phyloP scores from a whole-genome alignment of 2,113 vertebrate genomes.

The Antigone vipio region DNA sequence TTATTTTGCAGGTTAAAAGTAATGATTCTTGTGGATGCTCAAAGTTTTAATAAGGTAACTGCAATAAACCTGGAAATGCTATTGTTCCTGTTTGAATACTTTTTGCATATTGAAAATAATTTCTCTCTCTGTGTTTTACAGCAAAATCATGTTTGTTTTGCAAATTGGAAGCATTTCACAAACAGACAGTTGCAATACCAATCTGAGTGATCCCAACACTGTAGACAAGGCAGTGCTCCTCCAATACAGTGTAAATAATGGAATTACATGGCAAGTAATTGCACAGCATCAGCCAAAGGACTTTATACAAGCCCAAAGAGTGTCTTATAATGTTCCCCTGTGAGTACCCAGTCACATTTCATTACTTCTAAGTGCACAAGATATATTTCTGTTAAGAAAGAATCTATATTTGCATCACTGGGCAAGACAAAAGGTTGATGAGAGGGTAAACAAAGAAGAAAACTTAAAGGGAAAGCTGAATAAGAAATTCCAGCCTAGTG shows the following conservation, averaged over 20 bases:
- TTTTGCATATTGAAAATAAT: background rate
- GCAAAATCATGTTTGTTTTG: conserved; percentile 99
- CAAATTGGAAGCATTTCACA: conserved; percentile 95
- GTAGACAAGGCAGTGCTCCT: conserved; percentile 94
- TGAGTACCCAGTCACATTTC: conserved; percentile 75
- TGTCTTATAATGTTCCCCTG: conserved; percentile 97
- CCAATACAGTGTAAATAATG: conserved; percentile 96
- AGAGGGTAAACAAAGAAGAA: background rate
- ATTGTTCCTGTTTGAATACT: background rate
- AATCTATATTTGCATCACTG: background rate
- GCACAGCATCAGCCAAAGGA: conserved; percentile 98
- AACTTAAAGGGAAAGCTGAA: background rate
- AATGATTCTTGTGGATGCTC: background rate
- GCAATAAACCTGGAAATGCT: background rate
- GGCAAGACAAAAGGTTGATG: background rate
- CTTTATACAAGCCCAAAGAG: conserved; percentile 95
- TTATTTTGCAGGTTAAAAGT: background rate
- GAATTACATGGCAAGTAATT: conserved; percentile 96
- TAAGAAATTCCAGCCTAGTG: background rate
- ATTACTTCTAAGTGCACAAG: conserved; percentile 16
- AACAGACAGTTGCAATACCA: conserved; percentile 96
- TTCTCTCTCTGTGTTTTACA: conserved; percentile 68
- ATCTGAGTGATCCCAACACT: conserved; percentile 86
- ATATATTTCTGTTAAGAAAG: background rate
- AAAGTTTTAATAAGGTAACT: background rate